A percentile compares a stretch with the other conserved stretches of the same genome.
Evolutionary conservation across 2,113 vertebrate genomes (phyloP).

Genomic region (Sturnus vulgaris): DNA sequence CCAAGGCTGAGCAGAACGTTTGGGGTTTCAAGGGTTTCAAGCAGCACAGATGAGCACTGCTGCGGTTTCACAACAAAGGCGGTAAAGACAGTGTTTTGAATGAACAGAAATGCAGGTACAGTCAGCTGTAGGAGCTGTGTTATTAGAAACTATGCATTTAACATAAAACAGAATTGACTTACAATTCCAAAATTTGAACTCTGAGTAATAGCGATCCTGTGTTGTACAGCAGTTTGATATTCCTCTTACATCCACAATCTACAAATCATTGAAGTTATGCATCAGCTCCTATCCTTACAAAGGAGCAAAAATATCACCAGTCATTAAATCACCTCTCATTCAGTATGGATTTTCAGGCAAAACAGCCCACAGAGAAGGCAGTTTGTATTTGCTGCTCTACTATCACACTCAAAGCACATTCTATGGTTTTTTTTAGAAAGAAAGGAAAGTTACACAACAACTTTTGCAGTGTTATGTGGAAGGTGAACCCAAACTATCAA

Average conservation of each 20-base stretch:
- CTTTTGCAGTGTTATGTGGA: not conserved
- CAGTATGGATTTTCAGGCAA: not conserved
- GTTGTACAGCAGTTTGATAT: not conserved
- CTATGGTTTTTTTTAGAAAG: not conserved
- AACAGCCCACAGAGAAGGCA: not conserved
- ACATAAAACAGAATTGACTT: not conserved
- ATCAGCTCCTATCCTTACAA: not conserved
- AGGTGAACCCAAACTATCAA: not conserved
- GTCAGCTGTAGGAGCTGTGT: not conserved
- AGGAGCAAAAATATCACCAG: not conserved
- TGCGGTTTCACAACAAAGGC: not conserved
- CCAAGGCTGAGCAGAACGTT: fast-evolving
- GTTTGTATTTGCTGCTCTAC: not conserved
- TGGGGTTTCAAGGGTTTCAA: not conserved
- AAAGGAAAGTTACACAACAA: not conserved
- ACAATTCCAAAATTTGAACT: not conserved
- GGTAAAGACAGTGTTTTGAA: not conserved
- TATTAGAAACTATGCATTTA: not conserved
- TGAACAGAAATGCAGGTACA: not conserved
- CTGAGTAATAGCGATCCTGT: not conserved
- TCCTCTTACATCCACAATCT: not conserved
- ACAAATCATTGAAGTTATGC: not conserved
- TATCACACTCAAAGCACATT: not conserved
- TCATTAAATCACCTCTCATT: not conserved
- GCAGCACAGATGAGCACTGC: not conserved